Evolutionary conservation across 1,140 invertebrate genomes (phyloP).

Genomic region (Aphis craccivora): DNA sequence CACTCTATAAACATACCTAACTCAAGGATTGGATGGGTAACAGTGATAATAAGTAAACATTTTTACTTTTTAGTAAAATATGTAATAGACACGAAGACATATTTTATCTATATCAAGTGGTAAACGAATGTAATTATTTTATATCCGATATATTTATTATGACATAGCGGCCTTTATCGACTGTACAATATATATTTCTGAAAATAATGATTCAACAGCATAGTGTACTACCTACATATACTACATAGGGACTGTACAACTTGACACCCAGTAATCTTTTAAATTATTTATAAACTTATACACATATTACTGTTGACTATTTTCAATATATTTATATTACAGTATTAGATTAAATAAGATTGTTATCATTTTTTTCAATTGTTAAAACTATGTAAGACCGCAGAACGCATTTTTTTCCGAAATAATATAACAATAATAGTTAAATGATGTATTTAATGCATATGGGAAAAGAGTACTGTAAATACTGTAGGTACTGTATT

Average conservation of each 20-base stretch:
- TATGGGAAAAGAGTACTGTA: neutral
- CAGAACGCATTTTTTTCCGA: neutral
- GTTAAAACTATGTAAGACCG: neutral
- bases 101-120: neutral
- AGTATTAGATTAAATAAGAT: neutral
- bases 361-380: neutral
- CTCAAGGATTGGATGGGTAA: neutral
- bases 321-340: neutral
- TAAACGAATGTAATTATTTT: no score
- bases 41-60: no score
- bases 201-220: neutral
- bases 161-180: neutral
- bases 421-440: neutral
- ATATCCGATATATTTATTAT: neutral
- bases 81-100: neutral
- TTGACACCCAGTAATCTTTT: neutral
- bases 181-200: neutral
- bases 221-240: no score
- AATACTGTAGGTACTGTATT: no score
- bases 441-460: neutral
- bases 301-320: neutral
- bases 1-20: neutral
- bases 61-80: no score
- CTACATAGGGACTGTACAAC: no score
- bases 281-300: neutral